Evolutionary conservation across 2,113 vertebrate species (phyloP).

Genomic region (Pangasianodon hypophthalmus): DNA sequence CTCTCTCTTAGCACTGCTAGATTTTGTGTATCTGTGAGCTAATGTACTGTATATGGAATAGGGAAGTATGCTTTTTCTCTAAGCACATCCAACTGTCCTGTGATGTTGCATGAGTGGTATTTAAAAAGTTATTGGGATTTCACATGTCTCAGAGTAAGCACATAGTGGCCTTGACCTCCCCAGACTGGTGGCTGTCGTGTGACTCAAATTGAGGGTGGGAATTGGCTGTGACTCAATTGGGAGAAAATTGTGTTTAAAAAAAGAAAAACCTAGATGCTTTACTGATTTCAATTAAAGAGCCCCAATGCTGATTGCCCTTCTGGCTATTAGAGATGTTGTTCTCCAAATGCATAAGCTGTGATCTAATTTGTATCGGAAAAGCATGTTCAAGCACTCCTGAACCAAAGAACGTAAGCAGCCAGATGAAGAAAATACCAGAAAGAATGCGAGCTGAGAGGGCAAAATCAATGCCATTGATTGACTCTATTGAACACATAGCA

Average conservation of each 20-base stretch:
- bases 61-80: background rate
- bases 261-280: background rate
- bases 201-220: background rate
- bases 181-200: background rate
- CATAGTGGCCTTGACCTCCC: background rate
- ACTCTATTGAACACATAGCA: constrained; percentile 23
- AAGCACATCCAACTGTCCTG: background rate
- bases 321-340: constrained; percentile 28
- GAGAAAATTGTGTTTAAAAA: background rate
- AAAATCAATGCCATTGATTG: constrained; percentile 48
- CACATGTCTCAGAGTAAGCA: background rate
- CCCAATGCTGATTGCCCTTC: constrained; percentile 13
- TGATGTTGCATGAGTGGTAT: background rate
- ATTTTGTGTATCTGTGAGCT: background rate
- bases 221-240: background rate
- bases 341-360: constrained; percentile 28
- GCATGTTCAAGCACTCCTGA: constrained; percentile 25
- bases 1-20: background rate
- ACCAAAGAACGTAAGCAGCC: constrained; percentile 27
- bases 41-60: background rate
- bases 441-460: constrained; percentile 9
- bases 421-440: constrained; percentile 20
- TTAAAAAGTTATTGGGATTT: background rate
- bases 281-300: constrained; percentile 25
- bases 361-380: constrained; percentile 37